Evolutionary conservation across 2,888 invertebrate species (phyloP), one percentile per base, ranked within the genome.

Genomic region (Ganaspis brasiliensis): DNA sequence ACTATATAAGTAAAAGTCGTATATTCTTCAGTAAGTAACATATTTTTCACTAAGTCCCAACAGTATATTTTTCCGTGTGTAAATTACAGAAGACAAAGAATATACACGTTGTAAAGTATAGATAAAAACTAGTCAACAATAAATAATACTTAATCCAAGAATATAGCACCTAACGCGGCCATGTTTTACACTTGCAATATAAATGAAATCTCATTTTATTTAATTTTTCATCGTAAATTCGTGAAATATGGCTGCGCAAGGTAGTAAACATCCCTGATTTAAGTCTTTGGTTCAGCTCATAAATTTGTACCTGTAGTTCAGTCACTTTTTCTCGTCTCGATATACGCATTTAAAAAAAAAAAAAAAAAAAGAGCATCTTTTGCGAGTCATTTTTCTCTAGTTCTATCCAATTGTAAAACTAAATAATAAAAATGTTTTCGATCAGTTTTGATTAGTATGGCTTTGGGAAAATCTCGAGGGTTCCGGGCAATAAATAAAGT

Each of bases 401-500:
- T 52, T 40, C 40, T 2, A 1, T 40, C 2, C 12, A 40, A 40
- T 40, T 40, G 1, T 12, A 40, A 40, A 40, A 40, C 9, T 12
- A 40, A 40, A 40, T 2, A 40, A 40, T 12, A 40, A 40, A 40
- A 40, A 40, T 40, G 12, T 40, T 12, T 40, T 10, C 12, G 9
- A 40, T 40, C 12, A 40, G 16, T 19, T 8, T 5, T 2, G 24
- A 67, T 26, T 14, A 24, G n/a, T 14, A n/a, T 40, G 24, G 40
- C 21, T 21, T 61, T 19, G 35, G 16, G 31, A 40, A 67, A 24
- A 67, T 45, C 67, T 45, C 45, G 67, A 26, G 24, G 14, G 10
- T 40, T n/a, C 45, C 19, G 40, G 2, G 45, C 19, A 67, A 45
- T 67, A 40, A 67, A 21, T 49, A 72, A 16, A 9, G 24, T 77